These are phyloP conservation scores for Pristis pectinata DNA, from an alignment of 2,797 vertebrate genomes.

Conservation along the genomic window DNA sequence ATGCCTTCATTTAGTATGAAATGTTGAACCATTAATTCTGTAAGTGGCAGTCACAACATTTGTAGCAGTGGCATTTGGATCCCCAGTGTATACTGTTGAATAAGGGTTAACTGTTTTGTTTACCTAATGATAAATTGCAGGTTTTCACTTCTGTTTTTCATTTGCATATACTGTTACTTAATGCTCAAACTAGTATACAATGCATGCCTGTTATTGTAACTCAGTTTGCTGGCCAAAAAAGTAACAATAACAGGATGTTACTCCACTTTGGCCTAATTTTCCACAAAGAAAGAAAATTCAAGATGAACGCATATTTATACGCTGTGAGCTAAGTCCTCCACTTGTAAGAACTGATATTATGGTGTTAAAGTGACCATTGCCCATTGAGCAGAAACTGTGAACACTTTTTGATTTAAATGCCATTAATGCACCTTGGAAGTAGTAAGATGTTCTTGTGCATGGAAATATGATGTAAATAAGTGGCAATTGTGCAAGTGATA, in stretches of 20 bases:
- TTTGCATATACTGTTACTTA: background rate
- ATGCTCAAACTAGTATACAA: background rate
- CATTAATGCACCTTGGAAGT: background rate
- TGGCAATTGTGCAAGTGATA: background rate
- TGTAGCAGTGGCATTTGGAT: background rate
- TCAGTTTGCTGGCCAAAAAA: background rate
- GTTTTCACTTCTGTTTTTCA: background rate
- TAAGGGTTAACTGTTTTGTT: slow-evolving; percentile 31
- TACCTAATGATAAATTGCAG: slow-evolving; percentile 7
- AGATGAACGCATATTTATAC: background rate
- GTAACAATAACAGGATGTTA: background rate
- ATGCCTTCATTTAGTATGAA: slow-evolving; percentile 18
- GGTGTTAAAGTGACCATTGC: background rate
- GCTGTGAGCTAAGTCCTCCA: background rate
- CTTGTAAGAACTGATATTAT: background rate
- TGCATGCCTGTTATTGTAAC: background rate
- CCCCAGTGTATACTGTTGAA: background rate
- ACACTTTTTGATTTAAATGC: background rate
- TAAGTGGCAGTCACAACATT: background rate
- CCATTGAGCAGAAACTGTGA: background rate
- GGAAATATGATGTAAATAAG: background rate
- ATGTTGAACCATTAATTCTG: background rate
- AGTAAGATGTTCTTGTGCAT: no score
- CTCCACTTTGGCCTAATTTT: background rate
- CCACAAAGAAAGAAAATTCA: background rate